Evolutionary conservation across 2,888 invertebrate genomes (phyloP), one percentile per base, ranked within the genome.

Genomic region (Cyclophora albipunctata): DNA sequence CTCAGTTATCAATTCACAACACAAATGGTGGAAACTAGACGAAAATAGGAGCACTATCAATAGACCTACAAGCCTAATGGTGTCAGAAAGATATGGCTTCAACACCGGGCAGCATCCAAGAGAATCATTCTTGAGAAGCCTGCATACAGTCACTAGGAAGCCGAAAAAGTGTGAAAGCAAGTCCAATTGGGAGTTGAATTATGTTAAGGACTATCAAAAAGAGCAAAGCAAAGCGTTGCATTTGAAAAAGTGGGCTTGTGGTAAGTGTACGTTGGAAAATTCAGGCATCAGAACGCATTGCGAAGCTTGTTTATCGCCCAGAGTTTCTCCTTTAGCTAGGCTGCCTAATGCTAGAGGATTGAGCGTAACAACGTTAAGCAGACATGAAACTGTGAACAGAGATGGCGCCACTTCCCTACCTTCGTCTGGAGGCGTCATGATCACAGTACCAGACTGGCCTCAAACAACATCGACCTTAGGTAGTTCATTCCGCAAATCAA

Each of bases 261-360:
- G 90, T 62, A 91, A 93, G 66, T 95, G 95, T 72, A 95, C 95
- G 0, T 79, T 95, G 40, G 91, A 94, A 60, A 95, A 95, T 80
- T 89, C 91, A 48, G 90, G 90, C 0, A 90, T 91, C 35, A 86
- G 91, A 54, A 90, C 91, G 4, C 90, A 92, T 54, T 95, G 95
- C 75, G 93, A 93, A 64, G 93, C 94, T 0, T 95, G 95, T 66
- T 90, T 94, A 63, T 91, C 93, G 0, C 94, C 94, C 0, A 84
- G 91, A 60, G 86, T 86, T 4, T 79, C 78, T 3, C 80, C 79
- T 0, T 52, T 86, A 34, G 67, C 87, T 0, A 70, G 86, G 47
- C 74, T 84, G 43, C 77, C 87, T 2, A 87, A 84, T 44, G 71
- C 87, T 0, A 71, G 85, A 60, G 87, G 87, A 2, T 60, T 88